These are phyloP conservation scores for Microdon myrmicae DNA, from an alignment of 2,888 invertebrate species.

Conservation along the genomic window DNA sequence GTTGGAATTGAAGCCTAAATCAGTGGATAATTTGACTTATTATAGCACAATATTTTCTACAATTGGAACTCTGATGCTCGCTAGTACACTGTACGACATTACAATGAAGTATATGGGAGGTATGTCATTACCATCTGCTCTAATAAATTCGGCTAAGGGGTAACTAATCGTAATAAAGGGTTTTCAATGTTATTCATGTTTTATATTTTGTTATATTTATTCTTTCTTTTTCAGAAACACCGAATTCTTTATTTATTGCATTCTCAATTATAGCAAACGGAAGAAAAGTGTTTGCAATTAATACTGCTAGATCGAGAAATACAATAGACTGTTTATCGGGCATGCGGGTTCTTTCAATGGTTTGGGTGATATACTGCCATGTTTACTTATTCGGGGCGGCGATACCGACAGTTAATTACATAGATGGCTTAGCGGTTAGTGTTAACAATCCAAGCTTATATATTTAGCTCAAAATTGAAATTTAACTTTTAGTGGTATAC, in stretches of 20 bases:
- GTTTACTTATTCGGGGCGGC: not conserved
- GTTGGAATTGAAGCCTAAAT: not conserved
- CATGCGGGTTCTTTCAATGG: slow-evolving; percentile 26
- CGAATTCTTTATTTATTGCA: slow-evolving; percentile 5
- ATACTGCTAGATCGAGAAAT: slow-evolving; percentile 4
- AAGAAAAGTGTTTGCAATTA: slow-evolving; percentile 20
- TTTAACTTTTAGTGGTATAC: slow-evolving; percentile 35
- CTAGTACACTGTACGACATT: slow-evolving; percentile 24
- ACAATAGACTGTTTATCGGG: slow-evolving; percentile 12
- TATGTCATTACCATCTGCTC: too few species aligned
- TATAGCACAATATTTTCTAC: slow-evolving; percentile 17
- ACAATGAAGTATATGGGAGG: slow-evolving; percentile 3
- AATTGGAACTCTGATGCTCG: slow-evolving; percentile 6
- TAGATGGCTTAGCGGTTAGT: slow-evolving; percentile 12
- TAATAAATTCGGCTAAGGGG: too few species aligned
- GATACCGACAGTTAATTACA: not conserved
- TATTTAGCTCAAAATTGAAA: not conserved
- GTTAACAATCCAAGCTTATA: too few species aligned
- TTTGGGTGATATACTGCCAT: slow-evolving; percentile 23
- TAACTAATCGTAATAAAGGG: too few species aligned
- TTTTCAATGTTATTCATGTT: too few species aligned
- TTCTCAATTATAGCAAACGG: slow-evolving; percentile 28
- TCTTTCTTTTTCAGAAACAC: slow-evolving; percentile 13
- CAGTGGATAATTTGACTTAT: not conserved
- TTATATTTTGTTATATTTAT: too few species aligned